Base-by-base conservation (phyloP, 1,140 invertebrate species). In the Trichonephila inaurata region DNA sequence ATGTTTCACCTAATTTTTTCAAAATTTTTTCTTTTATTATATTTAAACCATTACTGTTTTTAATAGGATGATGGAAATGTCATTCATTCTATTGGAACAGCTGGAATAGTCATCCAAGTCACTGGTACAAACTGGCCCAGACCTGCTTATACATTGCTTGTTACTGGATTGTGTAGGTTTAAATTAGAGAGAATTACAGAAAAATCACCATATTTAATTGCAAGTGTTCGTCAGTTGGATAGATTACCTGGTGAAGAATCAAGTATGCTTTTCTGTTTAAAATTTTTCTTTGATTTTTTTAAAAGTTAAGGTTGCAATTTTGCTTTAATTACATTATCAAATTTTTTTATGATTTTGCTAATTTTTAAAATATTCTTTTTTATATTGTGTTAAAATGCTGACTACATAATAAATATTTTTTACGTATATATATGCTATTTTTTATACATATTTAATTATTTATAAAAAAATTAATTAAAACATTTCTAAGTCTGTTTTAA, bases 81-180 rank as follows among this genome's bases (percentile, higher is more conserved):
- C n/a, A 72, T 96, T 19, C 96, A 96, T 95, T 94, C 95, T 24
- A 95, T 96, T 89, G 96, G 96, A 19, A 97, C 96, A 51, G 96
- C 96, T 86, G 96, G 96, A 18, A 95, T 96, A 77, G 96, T 97
- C 10, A 96, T 96, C 33, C 96, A 97, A 95, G 96, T 97, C 8
- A 96, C 96, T 12, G 96, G 96, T 8, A 96, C 96, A 4, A 96
- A 96, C 94, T 96, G 96, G 96, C 96, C 96, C 1, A 95, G 95
- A 40, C 96, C 96, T 62, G 95, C 96, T 8, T 97, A 97, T 94
- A 96, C 96, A 3, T 94, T 97, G 18, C 95, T 97, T 72, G 96
- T 97, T 1, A 96, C 96, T 44, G 96, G 96, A 33, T 94, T 97
- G 14, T 96, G 96, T 94, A 95, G 96, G 14, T 96, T 96, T 91